A percentile compares a stretch with the other conserved stretches of the same genome.
Evolutionary conservation across 1,140 invertebrate genomes (phyloP).

Genomic region (Apis mellifera): Amel_HAv3.1 CM009945.2:5081001-5081500

Average conservation of each 20-base stretch:
- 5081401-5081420: conserved; percentile 61
- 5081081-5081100: too few relatives aligned
- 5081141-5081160: conserved; percentile 53
- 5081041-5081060: too few relatives aligned
- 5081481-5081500: conserved; percentile 50
- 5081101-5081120: conserved; percentile 38
- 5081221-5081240: conserved; percentile 1
- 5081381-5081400: conserved; percentile 36
- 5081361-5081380: neutral
- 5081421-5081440: conserved; percentile 72
- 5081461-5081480: conserved; percentile 58
- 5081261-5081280: neutral
- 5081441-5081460: conserved; percentile 71
- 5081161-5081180: conserved; percentile 53
- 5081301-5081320: too few relatives aligned
- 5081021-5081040: too few relatives aligned
- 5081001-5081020: too few relatives aligned
- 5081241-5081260: too few relatives aligned
- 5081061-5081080: too few relatives aligned
- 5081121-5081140: conserved; percentile 39
- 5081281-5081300: neutral
- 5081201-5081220: neutral
- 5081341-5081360: too few relatives aligned
- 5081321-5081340: neutral
- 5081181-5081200: conserved; percentile 23